Conservation (phyloP, 2,797 vertebrate species). For the Mormyrops attenuatus region DNA sequence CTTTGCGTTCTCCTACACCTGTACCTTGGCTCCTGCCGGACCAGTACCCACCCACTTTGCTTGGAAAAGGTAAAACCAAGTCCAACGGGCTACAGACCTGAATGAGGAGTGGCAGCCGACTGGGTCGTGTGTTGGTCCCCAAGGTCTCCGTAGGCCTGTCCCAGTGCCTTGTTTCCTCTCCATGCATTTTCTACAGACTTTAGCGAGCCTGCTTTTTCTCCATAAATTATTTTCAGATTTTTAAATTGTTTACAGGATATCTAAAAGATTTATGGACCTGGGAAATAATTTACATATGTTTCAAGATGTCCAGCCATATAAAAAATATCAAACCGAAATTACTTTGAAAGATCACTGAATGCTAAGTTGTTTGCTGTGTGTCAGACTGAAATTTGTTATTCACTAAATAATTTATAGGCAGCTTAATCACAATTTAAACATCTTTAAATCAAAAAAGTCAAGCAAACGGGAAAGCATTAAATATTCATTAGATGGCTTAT, state of each 20-base stretch:
- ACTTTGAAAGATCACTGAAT: neutral
- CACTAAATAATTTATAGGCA: neutral
- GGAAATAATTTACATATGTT: neutral
- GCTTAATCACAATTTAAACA: slow-evolving; percentile 5
- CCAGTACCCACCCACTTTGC: neutral
- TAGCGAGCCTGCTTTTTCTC: neutral
- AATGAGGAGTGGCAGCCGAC: neutral
- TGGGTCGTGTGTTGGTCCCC: neutral
- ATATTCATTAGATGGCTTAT: neutral
- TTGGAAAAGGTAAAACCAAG: neutral
- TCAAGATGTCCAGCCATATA: neutral
- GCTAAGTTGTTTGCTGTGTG: neutral
- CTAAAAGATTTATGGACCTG: neutral
- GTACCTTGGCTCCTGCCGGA: neutral
- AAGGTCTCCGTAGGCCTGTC: neutral
- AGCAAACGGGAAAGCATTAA: neutral
- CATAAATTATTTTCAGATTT: neutral
- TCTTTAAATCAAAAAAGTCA: neutral
- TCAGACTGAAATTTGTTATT: neutral
- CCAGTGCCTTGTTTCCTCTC: neutral
- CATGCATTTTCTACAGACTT: neutral
- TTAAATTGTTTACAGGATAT: neutral
- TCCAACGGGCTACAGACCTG: neutral
- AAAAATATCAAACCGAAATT: neutral
- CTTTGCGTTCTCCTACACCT: neutral